Conservation (phyloP, 2,113 vertebrate genomes). For the Bos indicus region DNA sequence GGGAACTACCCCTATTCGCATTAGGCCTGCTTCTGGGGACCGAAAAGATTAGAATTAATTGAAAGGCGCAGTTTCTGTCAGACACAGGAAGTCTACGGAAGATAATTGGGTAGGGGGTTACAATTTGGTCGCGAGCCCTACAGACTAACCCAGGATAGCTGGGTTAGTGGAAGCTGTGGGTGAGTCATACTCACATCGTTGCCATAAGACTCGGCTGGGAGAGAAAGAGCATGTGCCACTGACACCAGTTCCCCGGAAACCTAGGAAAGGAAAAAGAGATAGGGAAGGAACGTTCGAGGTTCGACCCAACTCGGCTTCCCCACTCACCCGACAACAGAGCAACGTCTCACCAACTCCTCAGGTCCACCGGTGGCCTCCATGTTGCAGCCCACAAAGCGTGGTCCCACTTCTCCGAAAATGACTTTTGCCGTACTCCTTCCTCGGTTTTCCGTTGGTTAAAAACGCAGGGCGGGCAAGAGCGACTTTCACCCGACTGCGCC, state of each 20-base stretch:
- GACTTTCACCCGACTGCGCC: accelerated
- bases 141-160: neutral
- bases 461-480: accelerated
- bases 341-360: conserved; percentile 29
- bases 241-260: conserved; percentile 83
- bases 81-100: neutral
- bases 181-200: conserved; percentile 87
- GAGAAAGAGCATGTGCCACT: conserved; percentile 86
- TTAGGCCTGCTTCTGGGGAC: neutral
- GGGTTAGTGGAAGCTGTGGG: neutral
- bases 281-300: neutral
- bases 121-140: neutral
- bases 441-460: neutral
- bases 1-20: neutral
- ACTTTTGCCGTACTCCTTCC: neutral
- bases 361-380: conserved; percentile 14
- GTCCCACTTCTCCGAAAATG: neutral
- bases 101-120: neutral
- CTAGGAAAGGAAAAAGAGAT: conserved; percentile 63
- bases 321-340: neutral
- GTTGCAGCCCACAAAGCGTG: neutral
- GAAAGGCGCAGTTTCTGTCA: neutral
- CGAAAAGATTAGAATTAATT: neutral
- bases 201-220: conserved; percentile 89
- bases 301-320: neutral